phyloP scores from a whole-genome alignment of 1,140 invertebrate genomes.

The Acromyrmex charruanus region DNA sequence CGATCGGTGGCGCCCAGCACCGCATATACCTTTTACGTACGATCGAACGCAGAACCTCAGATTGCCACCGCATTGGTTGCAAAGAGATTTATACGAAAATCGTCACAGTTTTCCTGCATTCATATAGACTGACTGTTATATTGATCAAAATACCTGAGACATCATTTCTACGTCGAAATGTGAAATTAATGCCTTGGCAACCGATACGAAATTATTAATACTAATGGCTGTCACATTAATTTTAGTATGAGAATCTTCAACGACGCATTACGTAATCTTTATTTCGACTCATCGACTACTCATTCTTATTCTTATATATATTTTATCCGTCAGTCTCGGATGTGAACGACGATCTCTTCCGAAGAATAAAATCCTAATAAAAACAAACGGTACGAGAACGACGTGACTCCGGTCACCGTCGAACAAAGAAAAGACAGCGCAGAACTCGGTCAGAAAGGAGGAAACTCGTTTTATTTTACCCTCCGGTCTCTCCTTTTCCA shows the following conservation, averaged over 20 bases:
- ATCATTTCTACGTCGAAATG: background rate
- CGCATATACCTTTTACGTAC: constrained; percentile 44
- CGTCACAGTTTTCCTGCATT: background rate
- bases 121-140: background rate
- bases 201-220: constrained; percentile 12
- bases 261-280: background rate
- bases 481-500: constrained; percentile 31
- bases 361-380: constrained; percentile 64
- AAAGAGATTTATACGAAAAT: constrained; percentile 57
- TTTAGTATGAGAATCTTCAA: background rate
- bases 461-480: constrained; percentile 9
- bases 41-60: constrained; percentile 47
- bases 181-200: background rate
- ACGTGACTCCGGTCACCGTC: constrained; percentile 30
- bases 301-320: background rate
- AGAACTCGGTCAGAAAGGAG: constrained; percentile 15
- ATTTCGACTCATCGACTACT: background rate
- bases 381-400: constrained; percentile 56
- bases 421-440: constrained; percentile 36
- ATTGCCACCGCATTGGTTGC: constrained; percentile 42
- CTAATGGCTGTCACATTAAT: background rate
- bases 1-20: constrained; percentile 54
- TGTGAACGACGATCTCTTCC: background rate
- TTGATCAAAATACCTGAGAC: constrained; percentile 15
- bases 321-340: background rate